Percentiles rank a stretch among this genome's conserved stretches.
Evolutionary conservation across 2,888 invertebrate species (phyloP).

Genomic region (Reticulitermes lucifugus): DNA sequence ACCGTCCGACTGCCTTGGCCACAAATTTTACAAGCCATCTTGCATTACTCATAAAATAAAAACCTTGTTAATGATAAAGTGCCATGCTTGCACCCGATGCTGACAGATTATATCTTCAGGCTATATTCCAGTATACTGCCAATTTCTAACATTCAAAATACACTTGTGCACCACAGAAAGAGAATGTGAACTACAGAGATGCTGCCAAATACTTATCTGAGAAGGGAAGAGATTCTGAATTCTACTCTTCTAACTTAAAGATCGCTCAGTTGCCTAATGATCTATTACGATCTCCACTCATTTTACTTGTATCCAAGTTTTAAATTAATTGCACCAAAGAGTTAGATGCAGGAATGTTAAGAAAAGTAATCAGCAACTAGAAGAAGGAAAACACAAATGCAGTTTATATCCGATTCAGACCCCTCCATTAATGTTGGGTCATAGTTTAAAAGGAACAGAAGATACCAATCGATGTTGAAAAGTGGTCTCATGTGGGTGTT

Average conservation of each 20-base stretch:
- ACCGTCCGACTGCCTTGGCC: neutral
- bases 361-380: constrained; percentile 48
- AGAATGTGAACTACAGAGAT: constrained; percentile 15
- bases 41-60: neutral
- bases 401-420: constrained; percentile 39
- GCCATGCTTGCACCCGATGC: neutral
- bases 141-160: constrained; percentile 7
- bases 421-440: constrained; percentile 37
- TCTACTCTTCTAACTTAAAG: neutral
- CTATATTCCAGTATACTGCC: neutral
- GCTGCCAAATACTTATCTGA: neutral
- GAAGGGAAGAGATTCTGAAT: constrained; percentile 21
- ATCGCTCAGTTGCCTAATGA: constrained; percentile 16
- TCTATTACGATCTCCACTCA: neutral
- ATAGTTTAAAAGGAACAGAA: constrained; percentile 42
- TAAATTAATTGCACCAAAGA: constrained; percentile 48
- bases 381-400: constrained; percentile 48
- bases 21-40: neutral
- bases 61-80: neutral
- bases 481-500: constrained; percentile 48
- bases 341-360: constrained; percentile 52
- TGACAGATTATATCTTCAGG: neutral
- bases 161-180: constrained; percentile 15
- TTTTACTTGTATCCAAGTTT: constrained; percentile 35
- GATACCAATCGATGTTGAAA: constrained; percentile 43